phyloP scores from a whole-genome alignment of 2,113 vertebrate genomes.

The Xyliphius kryptos region DNA sequence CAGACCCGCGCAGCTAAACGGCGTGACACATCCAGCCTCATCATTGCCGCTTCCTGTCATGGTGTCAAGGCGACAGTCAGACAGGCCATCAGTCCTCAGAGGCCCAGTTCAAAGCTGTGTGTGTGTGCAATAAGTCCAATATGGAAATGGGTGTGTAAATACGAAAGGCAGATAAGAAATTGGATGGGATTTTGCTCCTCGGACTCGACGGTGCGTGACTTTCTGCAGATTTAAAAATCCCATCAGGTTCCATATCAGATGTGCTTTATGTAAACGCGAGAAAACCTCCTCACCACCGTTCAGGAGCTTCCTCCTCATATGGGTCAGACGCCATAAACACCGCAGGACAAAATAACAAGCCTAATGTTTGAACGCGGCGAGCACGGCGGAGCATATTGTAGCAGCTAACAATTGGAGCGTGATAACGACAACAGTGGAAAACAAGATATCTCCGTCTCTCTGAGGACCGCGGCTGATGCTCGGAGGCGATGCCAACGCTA shows the following conservation, averaged over 20 bases:
- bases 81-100: conserved; percentile 15
- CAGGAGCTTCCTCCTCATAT: not conserved
- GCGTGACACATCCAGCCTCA: conserved; percentile 27
- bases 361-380: not conserved
- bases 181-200: no score
- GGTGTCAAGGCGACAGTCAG: conserved; percentile 35
- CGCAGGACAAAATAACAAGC: conserved; percentile 16
- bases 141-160: no score
- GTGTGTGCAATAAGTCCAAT: no score
- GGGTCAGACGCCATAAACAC: not conserved
- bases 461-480: conserved; percentile 19
- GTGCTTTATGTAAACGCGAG: no score
- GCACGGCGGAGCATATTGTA: conserved; percentile 2
- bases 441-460: conserved; percentile 4
- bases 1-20: conserved; percentile 28
- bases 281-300: no score
- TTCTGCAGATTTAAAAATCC: no score
- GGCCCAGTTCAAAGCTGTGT: conserved; percentile 15
- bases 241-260: no score
- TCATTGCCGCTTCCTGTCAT: conserved; percentile 43
- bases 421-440: conserved; percentile 20
- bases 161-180: no score
- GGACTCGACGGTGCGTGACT: no score
- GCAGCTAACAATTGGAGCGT: conserved; percentile 6
- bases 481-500: conserved; percentile 20